Base-by-base conservation (phyloP, 1,140 invertebrate species). In the Adelges cooleyi region DNA sequence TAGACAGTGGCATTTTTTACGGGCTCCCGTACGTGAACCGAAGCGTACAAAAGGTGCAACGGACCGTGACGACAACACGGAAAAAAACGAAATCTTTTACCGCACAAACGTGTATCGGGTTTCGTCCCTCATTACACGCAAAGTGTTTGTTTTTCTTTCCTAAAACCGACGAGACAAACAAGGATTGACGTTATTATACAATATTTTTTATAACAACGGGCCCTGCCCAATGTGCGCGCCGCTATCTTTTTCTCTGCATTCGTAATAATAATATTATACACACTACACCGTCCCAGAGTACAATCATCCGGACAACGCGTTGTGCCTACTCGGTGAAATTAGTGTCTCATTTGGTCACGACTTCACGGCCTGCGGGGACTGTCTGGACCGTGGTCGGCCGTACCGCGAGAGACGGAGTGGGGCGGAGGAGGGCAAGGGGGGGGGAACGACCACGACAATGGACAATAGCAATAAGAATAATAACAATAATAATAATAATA, bases 331-430 rank as follows among this genome's bases (percentile, higher is more conserved):
- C 10, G 25, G 27, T 13, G n/a, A 62, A 48, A 62, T 62, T 62
- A 48, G 56, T n/a, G 56, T 48, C 56, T 48, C 56, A 17, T 36
- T 22, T 18, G 40, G 56, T 62, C 56, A 62, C 56, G 56, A 62
- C 56, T 59, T 44, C 40, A 46, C 40, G 54, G 23, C 27, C 54
- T n/a, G n/a, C n/a, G n/a, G n/a, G n/a, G n/a, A n/a, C n/a, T n/a
- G 23, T 59, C 29, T 33, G 10, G 42, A 46, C 54, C 42, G 40
- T 23, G 11, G 25, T 9, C 22, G 33, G 11, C 36, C 36, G 18
- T n/a, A n/a, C n/a, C n/a, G n/a, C n/a, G n/a, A n/a, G n/a, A n/a
- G n/a, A n/a, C 2, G 6, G 20, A 53, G 22, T 25, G 27, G 29
- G 51, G 11, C 11, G 29, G 3, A 18, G 33, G 18, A 17, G 52